A percentile compares a stretch with the other conserved stretches of the same genome.
phyloP scores from a whole-genome alignment of 2,888 invertebrate genomes.

The Fragum sueziense region DNA sequence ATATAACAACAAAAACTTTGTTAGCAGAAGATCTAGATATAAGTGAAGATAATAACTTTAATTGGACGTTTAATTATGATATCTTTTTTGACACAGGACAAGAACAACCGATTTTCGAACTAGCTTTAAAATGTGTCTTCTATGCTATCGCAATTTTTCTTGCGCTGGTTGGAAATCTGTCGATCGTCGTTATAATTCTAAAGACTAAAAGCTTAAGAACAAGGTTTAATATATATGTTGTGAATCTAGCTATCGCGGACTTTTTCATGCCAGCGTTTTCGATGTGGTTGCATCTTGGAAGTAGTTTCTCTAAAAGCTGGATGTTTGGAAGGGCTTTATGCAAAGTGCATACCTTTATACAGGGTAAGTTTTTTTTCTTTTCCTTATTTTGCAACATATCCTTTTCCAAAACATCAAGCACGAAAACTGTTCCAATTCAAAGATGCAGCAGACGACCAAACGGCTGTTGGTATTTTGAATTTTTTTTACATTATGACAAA shows the following conservation, averaged over 20 bases:
- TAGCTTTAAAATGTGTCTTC: constrained; percentile 50
- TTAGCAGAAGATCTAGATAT: not conserved
- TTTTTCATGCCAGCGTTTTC: constrained; percentile 57
- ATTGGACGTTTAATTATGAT: constrained; percentile 33
- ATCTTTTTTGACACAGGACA: constrained; percentile 1
- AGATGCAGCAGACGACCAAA: too few species aligned
- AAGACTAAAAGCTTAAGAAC: constrained; percentile 62
- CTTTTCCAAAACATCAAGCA: too few species aligned
- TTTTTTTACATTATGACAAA: too few species aligned
- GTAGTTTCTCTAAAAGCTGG: constrained; percentile 49
- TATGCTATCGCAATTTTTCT: constrained; percentile 51
- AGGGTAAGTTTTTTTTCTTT: constrained; percentile 50
- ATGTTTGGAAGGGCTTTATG: constrained; percentile 59
- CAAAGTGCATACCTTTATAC: constrained; percentile 62
- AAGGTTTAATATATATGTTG: constrained; percentile 64
- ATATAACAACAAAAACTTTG: not conserved
- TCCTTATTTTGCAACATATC: too few species aligned
- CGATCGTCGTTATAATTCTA: constrained; percentile 56
- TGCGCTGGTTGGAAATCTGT: constrained; percentile 54
- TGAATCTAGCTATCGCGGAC: constrained; percentile 63
- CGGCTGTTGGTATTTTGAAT: too few species aligned
- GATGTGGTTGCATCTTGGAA: constrained; percentile 65
- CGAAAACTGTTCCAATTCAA: too few species aligned
- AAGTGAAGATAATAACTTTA: constrained; percentile 7
- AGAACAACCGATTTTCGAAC: constrained; percentile 30